Conservation (phyloP, 2,797 vertebrate species). For the Pangasius sanitwongsei region DNA sequence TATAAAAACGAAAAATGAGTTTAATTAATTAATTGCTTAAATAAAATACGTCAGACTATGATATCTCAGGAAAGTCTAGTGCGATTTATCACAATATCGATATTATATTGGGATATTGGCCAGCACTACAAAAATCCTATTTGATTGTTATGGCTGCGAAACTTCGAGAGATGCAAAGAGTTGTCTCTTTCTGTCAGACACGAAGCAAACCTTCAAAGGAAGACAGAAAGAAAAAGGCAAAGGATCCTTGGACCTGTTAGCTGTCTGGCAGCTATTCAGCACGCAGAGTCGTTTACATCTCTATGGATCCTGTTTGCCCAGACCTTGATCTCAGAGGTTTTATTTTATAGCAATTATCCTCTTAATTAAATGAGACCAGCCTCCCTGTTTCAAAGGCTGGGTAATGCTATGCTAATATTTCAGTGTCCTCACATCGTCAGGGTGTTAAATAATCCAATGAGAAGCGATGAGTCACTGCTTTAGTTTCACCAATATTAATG, state of each 20-base stretch:
- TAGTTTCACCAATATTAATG: not conserved
- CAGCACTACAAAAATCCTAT: not conserved
- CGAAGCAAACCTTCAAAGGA: not conserved
- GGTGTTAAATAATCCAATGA: conserved; percentile 22
- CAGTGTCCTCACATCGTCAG: conserved; percentile 28
- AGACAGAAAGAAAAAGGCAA: not conserved
- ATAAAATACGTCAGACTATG: not conserved
- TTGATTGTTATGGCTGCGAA: not conserved
- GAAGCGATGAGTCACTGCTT: conserved; percentile 14
- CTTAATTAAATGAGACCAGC: conserved; percentile 46
- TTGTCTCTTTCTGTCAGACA: not conserved
- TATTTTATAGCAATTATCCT: conserved; percentile 37
- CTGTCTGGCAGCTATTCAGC: conserved; percentile 24
- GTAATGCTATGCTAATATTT: conserved; percentile 44
- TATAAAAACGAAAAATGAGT: not conserved
- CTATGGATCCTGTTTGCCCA: conserved; percentile 37
- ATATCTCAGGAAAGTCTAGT: not conserved
- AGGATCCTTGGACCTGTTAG: not conserved
- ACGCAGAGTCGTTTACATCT: conserved; percentile 36
- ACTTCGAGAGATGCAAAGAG: not conserved
- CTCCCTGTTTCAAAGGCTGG: conserved; percentile 43
- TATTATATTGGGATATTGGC: not conserved
- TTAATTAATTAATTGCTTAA: not conserved
- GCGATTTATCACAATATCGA: not conserved
- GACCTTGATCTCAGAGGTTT: conserved; percentile 47